Conservation (phyloP, 53 echinoderm and acorn worm genomes). For the Astropecten irregularis region DNA sequence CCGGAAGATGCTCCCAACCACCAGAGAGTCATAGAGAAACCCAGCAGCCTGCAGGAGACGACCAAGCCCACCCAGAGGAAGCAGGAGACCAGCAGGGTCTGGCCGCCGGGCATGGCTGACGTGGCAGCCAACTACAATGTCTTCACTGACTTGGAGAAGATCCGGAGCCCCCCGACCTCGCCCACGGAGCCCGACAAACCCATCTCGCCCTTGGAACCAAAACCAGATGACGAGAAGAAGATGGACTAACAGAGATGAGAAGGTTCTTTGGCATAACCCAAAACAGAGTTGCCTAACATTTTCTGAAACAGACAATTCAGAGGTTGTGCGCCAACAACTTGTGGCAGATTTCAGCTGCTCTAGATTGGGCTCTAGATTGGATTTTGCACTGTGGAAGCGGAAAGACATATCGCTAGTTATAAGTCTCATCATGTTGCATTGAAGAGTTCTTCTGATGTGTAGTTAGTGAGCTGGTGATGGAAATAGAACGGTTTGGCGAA, state of each 20-base stretch:
- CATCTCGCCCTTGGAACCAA: not conserved
- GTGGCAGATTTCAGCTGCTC: too few species aligned
- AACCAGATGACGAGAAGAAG: constrained; percentile 36
- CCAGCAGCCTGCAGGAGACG: not conserved
- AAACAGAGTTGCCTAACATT: too few species aligned
- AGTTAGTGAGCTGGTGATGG: too few species aligned
- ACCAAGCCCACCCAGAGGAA: not conserved
- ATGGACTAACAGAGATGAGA: constrained; percentile 7
- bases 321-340: too few species aligned
- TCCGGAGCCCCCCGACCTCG: constrained; percentile 48
- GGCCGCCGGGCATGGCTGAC: constrained; percentile 66
- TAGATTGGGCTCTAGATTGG: too few species aligned
- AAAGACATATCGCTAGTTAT: too few species aligned
- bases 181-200: constrained; percentile 38
- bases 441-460: too few species aligned
- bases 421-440: too few species aligned
- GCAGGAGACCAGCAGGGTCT: constrained; percentile 55
- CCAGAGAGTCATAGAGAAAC: constrained; percentile 28
- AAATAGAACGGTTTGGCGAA: too few species aligned
- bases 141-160: constrained; percentile 52
- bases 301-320: too few species aligned
- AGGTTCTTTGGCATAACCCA: too few species aligned
- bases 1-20: not conserved
- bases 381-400: too few species aligned
- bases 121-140: constrained; percentile 65